Base-by-base conservation (phyloP, 2,113 vertebrate genomes). In the Cyanoderma ruficeps region DNA sequence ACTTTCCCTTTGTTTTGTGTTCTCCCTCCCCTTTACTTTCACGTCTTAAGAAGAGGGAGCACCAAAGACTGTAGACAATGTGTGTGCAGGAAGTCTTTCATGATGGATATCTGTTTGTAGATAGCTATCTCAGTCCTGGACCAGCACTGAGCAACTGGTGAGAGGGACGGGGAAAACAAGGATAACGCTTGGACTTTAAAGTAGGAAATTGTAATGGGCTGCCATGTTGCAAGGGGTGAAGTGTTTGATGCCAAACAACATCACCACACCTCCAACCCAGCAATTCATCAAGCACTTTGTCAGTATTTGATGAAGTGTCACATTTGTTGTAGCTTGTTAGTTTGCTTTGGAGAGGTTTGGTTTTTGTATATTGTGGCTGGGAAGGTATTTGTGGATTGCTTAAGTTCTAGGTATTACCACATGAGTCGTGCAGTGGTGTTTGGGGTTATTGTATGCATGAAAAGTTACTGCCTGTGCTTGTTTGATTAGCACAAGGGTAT, bases 361-460 rank as follows among this genome's bases (percentile, higher is more conserved):
- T 2, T 50, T 82, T 78, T 67, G 11, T 78, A 14, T 47, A 4
- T 35, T 55, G 76, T 50, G n/a, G 33, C 55, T 71, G 19, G 25
- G 22, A 63, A 71, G 30, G 42, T 78, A 24, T 17, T 84, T 65
- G 49, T 30, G 39, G 42, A 23, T 67, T 50, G 27, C 65, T 83
- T 50, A 63, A 52, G 20, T 56, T 80, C 33, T 71, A 12, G 67
- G 49, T 79, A 14, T 63, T 94, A 11, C 35, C 10, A 3, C 1
- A 1, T 13, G 60, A 81, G 53, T 44, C 0, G 0, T 91, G n/a
- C 41, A 15, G 0, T 52, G n/a, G 22, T 55, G 52, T 56, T 83
- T 67, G 42, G 35, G 44, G 39, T 67, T 68, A 30, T 14, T 44
- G 49, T 49, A 23, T 1, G 0, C 21, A 21, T 2, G 0, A 30